Evolutionary conservation across 2,113 vertebrate species (phyloP).

Genomic region (Channa argus): DNA sequence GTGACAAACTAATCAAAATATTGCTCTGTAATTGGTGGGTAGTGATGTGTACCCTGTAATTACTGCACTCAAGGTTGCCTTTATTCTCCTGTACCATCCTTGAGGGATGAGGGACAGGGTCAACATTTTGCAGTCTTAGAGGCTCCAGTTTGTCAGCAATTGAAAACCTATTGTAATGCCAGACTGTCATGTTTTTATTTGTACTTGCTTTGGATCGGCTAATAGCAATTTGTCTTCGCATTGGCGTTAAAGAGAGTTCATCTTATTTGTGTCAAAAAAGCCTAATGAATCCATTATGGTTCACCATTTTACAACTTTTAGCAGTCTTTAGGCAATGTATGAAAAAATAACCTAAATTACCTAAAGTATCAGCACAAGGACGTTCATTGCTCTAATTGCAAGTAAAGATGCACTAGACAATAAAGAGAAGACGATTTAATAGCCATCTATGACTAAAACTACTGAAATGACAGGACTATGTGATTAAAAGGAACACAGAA

Average conservation of each 20-base stretch:
- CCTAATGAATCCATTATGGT: slow-evolving; percentile 5
- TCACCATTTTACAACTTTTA: slow-evolving; percentile 13
- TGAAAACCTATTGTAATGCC: slow-evolving; percentile 17
- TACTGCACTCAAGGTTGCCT: slow-evolving; percentile 69
- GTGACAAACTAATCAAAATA: slow-evolving; percentile 70
- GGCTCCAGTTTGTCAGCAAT: slow-evolving; percentile 24
- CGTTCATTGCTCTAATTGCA: slow-evolving; percentile 46
- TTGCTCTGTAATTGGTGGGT: slow-evolving; percentile 68
- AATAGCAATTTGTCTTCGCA: slow-evolving; percentile 1
- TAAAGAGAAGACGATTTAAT: slow-evolving; percentile 45
- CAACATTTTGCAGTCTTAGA: slow-evolving; percentile 8
- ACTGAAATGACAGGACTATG: slow-evolving; percentile 28
- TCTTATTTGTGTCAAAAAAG: background rate
- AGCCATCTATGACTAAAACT: slow-evolving; percentile 23
- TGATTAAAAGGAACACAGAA: background rate
- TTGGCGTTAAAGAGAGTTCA: slow-evolving; percentile 2
- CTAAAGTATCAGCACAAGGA: slow-evolving; percentile 18
- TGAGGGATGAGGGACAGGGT: slow-evolving; percentile 45
- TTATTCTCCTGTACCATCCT: slow-evolving; percentile 52
- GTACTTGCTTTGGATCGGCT: background rate
- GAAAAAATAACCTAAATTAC: slow-evolving; percentile 29
- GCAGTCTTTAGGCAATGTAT: background rate
- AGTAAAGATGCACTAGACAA: slow-evolving; percentile 40
- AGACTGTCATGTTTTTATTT: background rate
- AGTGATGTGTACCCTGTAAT: slow-evolving; percentile 72